Evolutionary conservation across 2,797 vertebrate genomes (phyloP).

Genomic region (Buceros bicornis): DNA sequence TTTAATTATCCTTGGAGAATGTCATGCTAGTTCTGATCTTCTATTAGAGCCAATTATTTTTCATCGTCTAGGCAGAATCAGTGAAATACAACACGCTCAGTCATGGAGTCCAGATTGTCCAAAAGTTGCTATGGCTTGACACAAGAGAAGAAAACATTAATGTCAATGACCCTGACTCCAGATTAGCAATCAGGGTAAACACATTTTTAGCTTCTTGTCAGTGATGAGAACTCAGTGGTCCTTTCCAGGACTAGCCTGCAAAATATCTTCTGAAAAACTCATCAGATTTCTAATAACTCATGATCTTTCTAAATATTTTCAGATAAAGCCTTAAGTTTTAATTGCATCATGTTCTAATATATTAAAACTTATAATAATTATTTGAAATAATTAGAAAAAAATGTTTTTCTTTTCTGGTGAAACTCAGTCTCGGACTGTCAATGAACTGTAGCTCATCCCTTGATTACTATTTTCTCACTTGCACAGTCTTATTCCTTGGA

Average conservation of each 20-base stretch:
- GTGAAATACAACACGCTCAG: neutral
- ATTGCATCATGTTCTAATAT: neutral
- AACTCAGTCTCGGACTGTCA: neutral
- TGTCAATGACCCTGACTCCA: neutral
- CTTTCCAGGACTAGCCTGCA: neutral
- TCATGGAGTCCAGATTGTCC: neutral
- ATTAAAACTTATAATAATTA: neutral
- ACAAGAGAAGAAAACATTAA: neutral
- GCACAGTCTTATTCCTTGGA: neutral
- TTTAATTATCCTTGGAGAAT: neutral
- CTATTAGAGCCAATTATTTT: neutral
- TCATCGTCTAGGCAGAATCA: neutral
- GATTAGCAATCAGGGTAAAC: neutral
- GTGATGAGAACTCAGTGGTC: neutral
- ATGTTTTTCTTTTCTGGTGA: neutral
- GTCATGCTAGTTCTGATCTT: neutral
- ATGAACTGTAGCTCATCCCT: neutral
- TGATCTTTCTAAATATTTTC: neutral
- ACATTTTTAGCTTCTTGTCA: neutral
- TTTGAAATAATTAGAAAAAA: neutral
- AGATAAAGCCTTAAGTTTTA: neutral
- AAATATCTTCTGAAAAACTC: neutral
- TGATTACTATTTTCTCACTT: neutral
- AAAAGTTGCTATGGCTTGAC: rapidly evolving
- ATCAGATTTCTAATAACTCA: neutral